Evolutionary conservation across 2,888 invertebrate genomes (phyloP).

Genomic region (Troides helena): DNA sequence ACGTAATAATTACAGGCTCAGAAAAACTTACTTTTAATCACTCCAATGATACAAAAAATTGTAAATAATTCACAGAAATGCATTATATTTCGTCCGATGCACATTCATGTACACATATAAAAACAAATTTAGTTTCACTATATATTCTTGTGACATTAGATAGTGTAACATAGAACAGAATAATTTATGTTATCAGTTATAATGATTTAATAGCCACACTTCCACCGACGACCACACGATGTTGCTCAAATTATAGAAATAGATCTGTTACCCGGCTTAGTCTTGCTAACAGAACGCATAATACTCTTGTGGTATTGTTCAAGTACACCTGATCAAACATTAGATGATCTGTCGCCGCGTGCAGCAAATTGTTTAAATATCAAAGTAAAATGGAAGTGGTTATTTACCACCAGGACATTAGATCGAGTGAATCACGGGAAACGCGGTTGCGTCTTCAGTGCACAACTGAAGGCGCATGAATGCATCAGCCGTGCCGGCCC

Average conservation of each 20-base stretch:
- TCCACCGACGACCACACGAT: slow-evolving; percentile 1
- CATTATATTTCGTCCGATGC: slow-evolving; percentile 40
- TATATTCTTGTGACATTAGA: not conserved
- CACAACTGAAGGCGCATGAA: slow-evolving; percentile 56
- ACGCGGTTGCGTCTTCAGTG: slow-evolving; percentile 29
- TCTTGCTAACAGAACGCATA: not conserved
- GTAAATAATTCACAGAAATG: slow-evolving; percentile 45
- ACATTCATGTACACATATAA: slow-evolving; percentile 8
- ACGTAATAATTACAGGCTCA: not conserved
- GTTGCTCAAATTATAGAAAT: slow-evolving; percentile 1
- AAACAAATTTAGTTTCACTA: not conserved
- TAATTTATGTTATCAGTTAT: not conserved
- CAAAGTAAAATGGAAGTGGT: not conserved
- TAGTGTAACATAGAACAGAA: not conserved
- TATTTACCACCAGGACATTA: not conserved
- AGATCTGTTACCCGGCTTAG: not conserved
- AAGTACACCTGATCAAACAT: slow-evolving; percentile 43
- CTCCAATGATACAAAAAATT: slow-evolving; percentile 40
- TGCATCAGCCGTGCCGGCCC: slow-evolving; percentile 52
- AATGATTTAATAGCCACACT: slow-evolving; percentile 1
- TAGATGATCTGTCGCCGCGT: slow-evolving; percentile 28
- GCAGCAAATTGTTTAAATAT: not conserved
- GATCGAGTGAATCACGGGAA: not conserved
- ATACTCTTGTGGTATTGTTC: slow-evolving; percentile 10
- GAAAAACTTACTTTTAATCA: slow-evolving; percentile 51